phyloP scores from a whole-genome alignment of 2,888 invertebrate species.

The Sarcophaga carnaria region DNA sequence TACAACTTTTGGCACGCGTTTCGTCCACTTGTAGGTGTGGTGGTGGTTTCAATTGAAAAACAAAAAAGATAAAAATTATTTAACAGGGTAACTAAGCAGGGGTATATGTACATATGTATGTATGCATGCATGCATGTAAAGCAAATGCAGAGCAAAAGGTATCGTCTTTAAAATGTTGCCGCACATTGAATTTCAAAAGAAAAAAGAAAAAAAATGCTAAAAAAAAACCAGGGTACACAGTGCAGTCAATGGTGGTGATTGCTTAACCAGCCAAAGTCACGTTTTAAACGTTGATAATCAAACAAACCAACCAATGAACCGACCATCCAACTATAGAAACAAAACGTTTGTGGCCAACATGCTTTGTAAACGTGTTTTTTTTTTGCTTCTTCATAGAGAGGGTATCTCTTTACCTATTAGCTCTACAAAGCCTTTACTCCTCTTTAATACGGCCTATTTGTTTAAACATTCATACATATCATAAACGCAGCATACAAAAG shows the following conservation, averaged over 20 bases:
- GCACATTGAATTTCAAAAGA: neutral
- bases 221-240: too few relatives aligned
- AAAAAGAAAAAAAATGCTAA: neutral
- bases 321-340: neutral
- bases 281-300: slow-evolving; percentile 65
- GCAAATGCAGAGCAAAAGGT: neutral
- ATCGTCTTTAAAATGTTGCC: neutral
- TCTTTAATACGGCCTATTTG: neutral
- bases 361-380: neutral
- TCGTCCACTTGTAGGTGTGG: slow-evolving; percentile 53
- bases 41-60: slow-evolving; percentile 25
- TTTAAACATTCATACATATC: neutral
- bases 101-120: neutral
- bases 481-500: too few relatives aligned
- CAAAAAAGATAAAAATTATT: neutral
- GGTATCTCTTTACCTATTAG: neutral
- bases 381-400: neutral
- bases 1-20: slow-evolving; percentile 64
- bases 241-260: slow-evolving; percentile 28
- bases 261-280: slow-evolving; percentile 67
- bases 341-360: slow-evolving; percentile 56
- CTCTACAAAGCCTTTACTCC: neutral
- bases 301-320: slow-evolving; percentile 34
- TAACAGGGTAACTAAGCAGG: neutral
- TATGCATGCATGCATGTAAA: neutral